Evolutionary conservation across 2,113 vertebrate species (phyloP).

Genomic region (Conger conger): DNA sequence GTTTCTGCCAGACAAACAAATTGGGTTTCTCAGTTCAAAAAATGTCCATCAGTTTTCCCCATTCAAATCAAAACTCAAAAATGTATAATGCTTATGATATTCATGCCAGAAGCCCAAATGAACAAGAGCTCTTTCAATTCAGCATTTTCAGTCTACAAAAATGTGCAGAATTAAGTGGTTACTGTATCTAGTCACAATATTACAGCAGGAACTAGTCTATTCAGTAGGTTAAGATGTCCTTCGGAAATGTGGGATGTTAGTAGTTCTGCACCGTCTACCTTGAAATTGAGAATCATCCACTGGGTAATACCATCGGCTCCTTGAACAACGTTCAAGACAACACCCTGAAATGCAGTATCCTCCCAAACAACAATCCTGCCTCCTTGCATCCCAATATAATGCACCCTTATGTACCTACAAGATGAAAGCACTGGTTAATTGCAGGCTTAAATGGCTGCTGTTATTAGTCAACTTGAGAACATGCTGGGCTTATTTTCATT

Average conservation of each 20-base stretch:
- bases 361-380: not conserved
- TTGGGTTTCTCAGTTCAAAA: not conserved
- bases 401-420: not conserved
- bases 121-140: not conserved
- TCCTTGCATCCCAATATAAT: not conserved
- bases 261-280: not conserved
- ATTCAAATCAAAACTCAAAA: not conserved
- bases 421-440: not conserved
- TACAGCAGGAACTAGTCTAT: not conserved
- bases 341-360: not conserved
- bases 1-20: not conserved
- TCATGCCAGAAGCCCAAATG: not conserved
- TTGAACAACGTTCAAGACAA: not conserved
- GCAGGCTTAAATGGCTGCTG: not conserved
- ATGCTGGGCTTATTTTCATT: not conserved
- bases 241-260: not conserved
- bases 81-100: not conserved
- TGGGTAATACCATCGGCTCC: not conserved
- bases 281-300: not conserved
- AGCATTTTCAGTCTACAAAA: not conserved
- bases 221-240: not conserved
- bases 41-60: not conserved
- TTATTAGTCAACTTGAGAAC: not conserved
- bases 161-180: not conserved
- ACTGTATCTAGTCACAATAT: not conserved